Conservation (phyloP, 2,797 vertebrate genomes). For the Melanogrammus aeglefinus region DNA sequence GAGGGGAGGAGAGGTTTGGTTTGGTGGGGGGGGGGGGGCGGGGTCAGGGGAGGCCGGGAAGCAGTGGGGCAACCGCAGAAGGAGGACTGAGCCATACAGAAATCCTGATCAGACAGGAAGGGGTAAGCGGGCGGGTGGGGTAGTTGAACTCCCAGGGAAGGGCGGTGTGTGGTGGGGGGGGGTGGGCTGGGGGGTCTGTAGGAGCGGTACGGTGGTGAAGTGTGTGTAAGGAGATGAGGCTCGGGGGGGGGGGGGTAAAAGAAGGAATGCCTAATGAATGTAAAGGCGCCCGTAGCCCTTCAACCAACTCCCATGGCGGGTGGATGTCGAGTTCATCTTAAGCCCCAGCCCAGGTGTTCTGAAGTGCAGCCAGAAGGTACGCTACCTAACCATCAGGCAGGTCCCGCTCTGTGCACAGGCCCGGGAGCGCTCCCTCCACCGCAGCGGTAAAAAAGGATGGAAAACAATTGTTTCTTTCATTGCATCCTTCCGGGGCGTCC, state of each 20-base stretch:
- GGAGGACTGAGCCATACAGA: too few species aligned
- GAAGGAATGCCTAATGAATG: constrained; percentile 56
- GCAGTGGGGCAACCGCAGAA: constrained; percentile 47
- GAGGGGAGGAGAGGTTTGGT: constrained; percentile 54
- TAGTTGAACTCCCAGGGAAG: constrained; percentile 30
- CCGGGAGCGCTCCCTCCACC: too few species aligned
- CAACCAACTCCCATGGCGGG: too few species aligned
- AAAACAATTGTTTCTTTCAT: too few species aligned
- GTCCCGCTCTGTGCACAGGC: too few species aligned
- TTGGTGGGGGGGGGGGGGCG: background rate
- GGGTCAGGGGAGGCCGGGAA: constrained; percentile 24
- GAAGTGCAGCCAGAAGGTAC: too few species aligned
- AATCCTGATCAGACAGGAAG: constrained; percentile 60
- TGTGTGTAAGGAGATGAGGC: constrained; percentile 29
- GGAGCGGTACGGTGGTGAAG: constrained; percentile 16
- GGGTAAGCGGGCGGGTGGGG: constrained; percentile 19
- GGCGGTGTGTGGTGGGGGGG: constrained; percentile 19
- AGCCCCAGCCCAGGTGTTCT: too few species aligned
- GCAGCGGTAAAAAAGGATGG: too few species aligned
- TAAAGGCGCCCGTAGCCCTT: constrained; percentile 43
- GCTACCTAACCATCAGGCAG: too few species aligned
- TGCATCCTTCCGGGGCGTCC: too few species aligned
- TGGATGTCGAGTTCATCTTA: too few species aligned
- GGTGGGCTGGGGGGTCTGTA: constrained; percentile 48
- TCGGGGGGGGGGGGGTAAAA: constrained; percentile 20